These are phyloP conservation scores for Drosophila basisetae DNA, from an alignment of 2,888 invertebrate species.

Conservation along the genomic window DNA sequence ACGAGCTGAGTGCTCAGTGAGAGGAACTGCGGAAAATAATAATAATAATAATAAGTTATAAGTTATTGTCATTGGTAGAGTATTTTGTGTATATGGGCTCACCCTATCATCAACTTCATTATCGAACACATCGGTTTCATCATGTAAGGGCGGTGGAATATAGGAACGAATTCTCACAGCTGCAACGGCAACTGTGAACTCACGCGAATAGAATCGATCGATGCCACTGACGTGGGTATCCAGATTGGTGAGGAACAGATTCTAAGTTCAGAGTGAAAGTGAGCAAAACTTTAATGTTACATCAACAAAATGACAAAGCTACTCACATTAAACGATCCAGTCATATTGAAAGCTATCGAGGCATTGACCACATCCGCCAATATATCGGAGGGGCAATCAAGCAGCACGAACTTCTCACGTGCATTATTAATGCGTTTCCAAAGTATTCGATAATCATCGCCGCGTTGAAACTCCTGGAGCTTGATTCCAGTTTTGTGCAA, in stretches of 20 bases:
- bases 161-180: constrained; percentile 72
- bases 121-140: constrained; percentile 76
- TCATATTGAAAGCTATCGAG: constrained; percentile 83
- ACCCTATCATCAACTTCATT: constrained; percentile 55
- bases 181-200: constrained; percentile 65
- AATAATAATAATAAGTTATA: too few relatives aligned
- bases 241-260: constrained; percentile 86
- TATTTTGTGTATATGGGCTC: not conserved
- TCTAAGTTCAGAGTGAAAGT: constrained; percentile 31
- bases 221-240: constrained; percentile 83
- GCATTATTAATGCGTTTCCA: constrained; percentile 88
- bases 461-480: constrained; percentile 88
- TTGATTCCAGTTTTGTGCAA: constrained; percentile 89
- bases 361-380: constrained; percentile 88
- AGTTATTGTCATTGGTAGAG: too few relatives aligned
- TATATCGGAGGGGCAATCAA: constrained; percentile 91
- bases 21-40: constrained; percentile 44
- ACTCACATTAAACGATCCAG: constrained; percentile 82
- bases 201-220: constrained; percentile 68
- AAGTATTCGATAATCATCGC: constrained; percentile 81
- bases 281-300: rapidly evolving
- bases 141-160: constrained; percentile 72
- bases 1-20: constrained; percentile 87
- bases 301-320: not conserved
- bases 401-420: constrained; percentile 89